phyloP scores from a whole-genome alignment of 2,797 vertebrate species.

The Odontamblyopus lacepedii region DNA sequence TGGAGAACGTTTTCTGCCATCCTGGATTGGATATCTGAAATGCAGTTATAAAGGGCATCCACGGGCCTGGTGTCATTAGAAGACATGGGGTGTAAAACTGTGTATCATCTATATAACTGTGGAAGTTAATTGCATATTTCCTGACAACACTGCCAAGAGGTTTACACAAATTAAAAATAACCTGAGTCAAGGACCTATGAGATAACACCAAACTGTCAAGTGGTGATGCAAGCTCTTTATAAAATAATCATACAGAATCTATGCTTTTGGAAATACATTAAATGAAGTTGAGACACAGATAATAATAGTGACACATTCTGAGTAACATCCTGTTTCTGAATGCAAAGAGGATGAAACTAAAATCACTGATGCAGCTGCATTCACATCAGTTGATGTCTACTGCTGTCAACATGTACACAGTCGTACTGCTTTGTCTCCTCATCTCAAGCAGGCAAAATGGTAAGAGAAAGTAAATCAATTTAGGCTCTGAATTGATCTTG shows the following conservation, averaged over 20 bases:
- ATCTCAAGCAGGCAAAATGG: background rate
- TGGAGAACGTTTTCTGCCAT: background rate
- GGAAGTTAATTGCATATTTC: too few relatives aligned
- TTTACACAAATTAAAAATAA: too few relatives aligned
- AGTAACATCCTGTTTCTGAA: background rate
- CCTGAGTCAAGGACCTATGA: too few relatives aligned
- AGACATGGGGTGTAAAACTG: too few relatives aligned
- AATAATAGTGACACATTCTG: background rate
- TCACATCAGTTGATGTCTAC: too few relatives aligned
- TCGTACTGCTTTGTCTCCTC: background rate
- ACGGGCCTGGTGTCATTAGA: too few relatives aligned
- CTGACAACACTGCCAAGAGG: too few relatives aligned
- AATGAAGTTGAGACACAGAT: background rate
- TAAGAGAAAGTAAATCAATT: background rate
- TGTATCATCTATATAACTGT: too few relatives aligned
- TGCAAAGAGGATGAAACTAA: background rate
- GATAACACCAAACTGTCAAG: too few relatives aligned
- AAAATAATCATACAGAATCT: too few relatives aligned
- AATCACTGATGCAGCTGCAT: background rate
- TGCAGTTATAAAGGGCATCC: background rate
- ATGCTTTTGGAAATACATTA: too few relatives aligned
- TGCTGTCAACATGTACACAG: constrained; percentile 9
- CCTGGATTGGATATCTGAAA: background rate
- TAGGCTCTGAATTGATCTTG: background rate
- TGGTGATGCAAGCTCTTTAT: too few relatives aligned